phyloP scores from a whole-genome alignment of 2,888 invertebrate species.

The Lepidocyrtinus sp. region DNA sequence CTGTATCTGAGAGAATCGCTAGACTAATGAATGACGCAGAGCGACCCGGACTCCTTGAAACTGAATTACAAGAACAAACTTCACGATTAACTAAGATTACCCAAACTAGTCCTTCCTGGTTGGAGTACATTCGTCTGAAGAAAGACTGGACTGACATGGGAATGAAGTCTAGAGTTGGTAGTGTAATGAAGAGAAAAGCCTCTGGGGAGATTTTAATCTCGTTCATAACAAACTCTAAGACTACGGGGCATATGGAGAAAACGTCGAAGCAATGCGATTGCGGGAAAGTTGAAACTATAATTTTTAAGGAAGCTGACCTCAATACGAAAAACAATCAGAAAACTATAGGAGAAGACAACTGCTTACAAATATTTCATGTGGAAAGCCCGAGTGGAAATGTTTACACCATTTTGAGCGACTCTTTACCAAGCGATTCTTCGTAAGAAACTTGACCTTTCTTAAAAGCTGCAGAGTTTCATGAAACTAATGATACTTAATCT shows the following conservation, averaged over 20 bases:
- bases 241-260: constrained; percentile 1
- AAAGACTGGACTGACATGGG: constrained; percentile 31
- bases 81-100: background rate
- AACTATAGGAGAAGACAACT: constrained; percentile 38
- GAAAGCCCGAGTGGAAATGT: constrained; percentile 14
- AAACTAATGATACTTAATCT: background rate
- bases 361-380: constrained; percentile 56
- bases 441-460: constrained; percentile 38
- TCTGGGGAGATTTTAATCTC: constrained; percentile 38
- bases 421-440: constrained; percentile 61
- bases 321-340: background rate
- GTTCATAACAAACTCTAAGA: constrained; percentile 23
- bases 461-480: no score
- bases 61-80: background rate
- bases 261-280: constrained; percentile 54
- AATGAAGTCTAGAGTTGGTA: constrained; percentile 38
- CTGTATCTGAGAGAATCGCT: constrained; percentile 13
- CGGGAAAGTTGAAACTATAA: constrained; percentile 46
- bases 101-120: constrained; percentile 54
- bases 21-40: constrained; percentile 15
- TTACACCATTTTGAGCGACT: constrained; percentile 57
- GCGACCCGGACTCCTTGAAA: background rate
- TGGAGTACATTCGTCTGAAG: constrained; percentile 57
- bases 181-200: constrained; percentile 12
- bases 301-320: constrained; percentile 13